These are phyloP conservation scores for Euwallacea fornicatus DNA, from an alignment of 1,140 invertebrate species.

Conservation along the genomic window DNA sequence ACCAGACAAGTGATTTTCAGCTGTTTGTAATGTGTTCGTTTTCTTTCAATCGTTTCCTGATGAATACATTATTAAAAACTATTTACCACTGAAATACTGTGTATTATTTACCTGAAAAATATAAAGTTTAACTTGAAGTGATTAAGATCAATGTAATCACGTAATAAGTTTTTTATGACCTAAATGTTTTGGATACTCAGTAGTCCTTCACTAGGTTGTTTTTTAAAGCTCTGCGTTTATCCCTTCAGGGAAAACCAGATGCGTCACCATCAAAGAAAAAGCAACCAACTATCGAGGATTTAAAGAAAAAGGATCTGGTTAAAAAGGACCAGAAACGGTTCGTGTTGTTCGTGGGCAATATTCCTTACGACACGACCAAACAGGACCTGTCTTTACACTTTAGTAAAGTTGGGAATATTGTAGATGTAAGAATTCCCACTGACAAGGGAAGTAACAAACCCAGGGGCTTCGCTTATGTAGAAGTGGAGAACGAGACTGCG, in stretches of 20 bases:
- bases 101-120: too few species aligned
- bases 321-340: conserved; percentile 46
- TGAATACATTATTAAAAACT: too few species aligned
- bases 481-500: conserved; percentile 52
- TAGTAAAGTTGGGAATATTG: conserved; percentile 52
- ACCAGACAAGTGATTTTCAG: too few species aligned
- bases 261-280: conserved; percentile 3
- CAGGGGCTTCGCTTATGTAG: conserved; percentile 56
- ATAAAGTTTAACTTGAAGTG: too few species aligned
- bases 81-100: too few species aligned
- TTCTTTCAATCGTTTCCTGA: too few species aligned
- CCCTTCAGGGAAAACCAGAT: conserved; percentile 27
- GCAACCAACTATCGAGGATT: conserved; percentile 34
- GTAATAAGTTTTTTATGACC: too few species aligned
- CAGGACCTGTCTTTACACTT: conserved; percentile 57
- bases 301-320: conserved; percentile 36
- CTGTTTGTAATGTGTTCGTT: too few species aligned
- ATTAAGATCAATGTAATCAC: too few species aligned
- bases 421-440: conserved; percentile 54
- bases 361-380: conserved; percentile 51
- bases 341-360: conserved; percentile 59
- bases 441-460: conserved; percentile 49
- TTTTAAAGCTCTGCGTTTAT: conserved; percentile 1
- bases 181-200: background rate
- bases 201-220: background rate